These are phyloP conservation scores for Lagria hirta DNA, from an alignment of 2,888 invertebrate genomes.

Conservation along the genomic window DNA sequence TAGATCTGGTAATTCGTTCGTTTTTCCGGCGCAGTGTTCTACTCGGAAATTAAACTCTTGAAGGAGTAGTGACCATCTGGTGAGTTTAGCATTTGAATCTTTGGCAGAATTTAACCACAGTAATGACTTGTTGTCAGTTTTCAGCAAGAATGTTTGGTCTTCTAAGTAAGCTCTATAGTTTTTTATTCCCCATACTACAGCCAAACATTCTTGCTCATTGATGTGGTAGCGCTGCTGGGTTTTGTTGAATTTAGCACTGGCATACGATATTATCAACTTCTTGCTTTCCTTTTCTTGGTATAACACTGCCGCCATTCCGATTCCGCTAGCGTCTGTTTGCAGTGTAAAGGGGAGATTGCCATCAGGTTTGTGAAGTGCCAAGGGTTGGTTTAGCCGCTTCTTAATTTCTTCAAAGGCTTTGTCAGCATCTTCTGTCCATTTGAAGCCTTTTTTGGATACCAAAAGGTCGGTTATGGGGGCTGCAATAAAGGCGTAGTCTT, in stretches of 20 bases:
- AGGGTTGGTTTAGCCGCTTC: background rate
- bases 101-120: constrained; percentile 24
- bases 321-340: constrained; percentile 32
- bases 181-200: constrained; percentile 33
- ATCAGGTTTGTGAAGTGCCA: constrained; percentile 27
- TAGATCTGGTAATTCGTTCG: constrained; percentile 29
- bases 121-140: constrained; percentile 29
- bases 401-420: too few species aligned
- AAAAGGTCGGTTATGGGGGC: too few species aligned
- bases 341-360: constrained; percentile 21
- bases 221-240: constrained; percentile 11
- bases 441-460: too few species aligned
- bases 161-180: constrained; percentile 31
- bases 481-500: too few species aligned
- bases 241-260: constrained; percentile 20
- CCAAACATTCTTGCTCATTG: constrained; percentile 33
- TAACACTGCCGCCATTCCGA: constrained; percentile 35
- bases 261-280: constrained; percentile 27
- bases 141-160: constrained; percentile 25
- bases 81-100: constrained; percentile 13
- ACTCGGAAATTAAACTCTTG: constrained; percentile 30
- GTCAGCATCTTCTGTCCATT: too few species aligned
- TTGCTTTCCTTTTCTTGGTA: constrained; percentile 21
- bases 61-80: constrained; percentile 27
- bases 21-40: constrained; percentile 26